Base-by-base conservation (phyloP, 2,888 invertebrate genomes). In the Thalpophila matura region DNA sequence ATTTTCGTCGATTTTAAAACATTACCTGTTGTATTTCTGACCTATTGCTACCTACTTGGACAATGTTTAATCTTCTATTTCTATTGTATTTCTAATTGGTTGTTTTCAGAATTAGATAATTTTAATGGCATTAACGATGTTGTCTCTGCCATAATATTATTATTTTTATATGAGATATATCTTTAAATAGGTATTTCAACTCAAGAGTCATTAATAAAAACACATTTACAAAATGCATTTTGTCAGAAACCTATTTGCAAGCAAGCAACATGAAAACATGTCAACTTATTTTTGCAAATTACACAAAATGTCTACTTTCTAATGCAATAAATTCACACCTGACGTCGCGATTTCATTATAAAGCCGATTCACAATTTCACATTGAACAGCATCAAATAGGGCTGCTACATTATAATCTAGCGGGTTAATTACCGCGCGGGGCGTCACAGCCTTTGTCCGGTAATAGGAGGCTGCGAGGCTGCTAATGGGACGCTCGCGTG, bases 391-490 rank as follows among this genome's bases (percentile, higher is more conserved):
- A 14, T 37, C 31, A 31, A 46, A 38, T 26, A 47, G 35, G 16
- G n/a, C 6, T 22, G 38, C 18, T 7, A 40, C 7, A 20, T 18
- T 20, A 49, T 54, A 50, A 37, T 33, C n/a, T n/a, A 24, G 35
- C 20, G 20, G 64, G 26, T 37, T 42, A 74, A 70, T 70, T 53
- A 67, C 7, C 26, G 31, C 33, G 31, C 12, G 35, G 40, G 29
- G 12, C 16, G 37, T 6, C 45, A 33, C 45, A 18, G 12, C 69
- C 70, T 70, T 70, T 69, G 74, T 69, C 62, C 50, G 46, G 42
- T 50, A 69, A 69, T 60, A 35, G 69, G 59, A 35, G 24, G 62
- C 70, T 51, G 40, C 40, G 74, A 58, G 26, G 47, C 63, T 51
- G 51, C 18, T 59, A 69, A 68, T 68, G 22, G 45, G 18, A 42